These are phyloP conservation scores for Caerostris extrusa DNA, from an alignment of 1,140 invertebrate genomes.

Conservation along the genomic window DNA sequence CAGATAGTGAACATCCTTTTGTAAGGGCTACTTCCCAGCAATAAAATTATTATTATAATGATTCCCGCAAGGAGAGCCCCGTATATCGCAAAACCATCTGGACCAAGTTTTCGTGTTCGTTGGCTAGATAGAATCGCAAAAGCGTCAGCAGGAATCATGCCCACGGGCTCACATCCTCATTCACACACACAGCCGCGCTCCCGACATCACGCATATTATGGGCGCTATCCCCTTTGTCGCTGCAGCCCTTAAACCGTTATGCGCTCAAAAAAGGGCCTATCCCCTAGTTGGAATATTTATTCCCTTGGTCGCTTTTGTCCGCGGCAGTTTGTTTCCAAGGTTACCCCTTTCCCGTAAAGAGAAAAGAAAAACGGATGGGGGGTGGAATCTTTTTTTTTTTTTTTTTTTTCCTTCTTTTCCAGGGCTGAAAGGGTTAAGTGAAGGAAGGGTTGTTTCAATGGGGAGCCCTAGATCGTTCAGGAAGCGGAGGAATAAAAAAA, in stretches of 20 bases:
- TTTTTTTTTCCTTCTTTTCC: conserved; percentile 7
- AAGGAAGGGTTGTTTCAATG: conserved; percentile 76
- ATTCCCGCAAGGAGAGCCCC: neutral
- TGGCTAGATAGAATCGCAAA: conserved; percentile 74
- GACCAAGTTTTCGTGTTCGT: conserved; percentile 73
- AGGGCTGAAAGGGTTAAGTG: conserved; percentile 77
- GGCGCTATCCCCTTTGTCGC: conserved; percentile 70
- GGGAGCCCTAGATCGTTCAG: conserved; percentile 72
- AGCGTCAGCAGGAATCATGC: conserved; percentile 77
- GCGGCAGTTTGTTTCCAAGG: conserved; percentile 73
- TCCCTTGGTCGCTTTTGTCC: conserved; percentile 72
- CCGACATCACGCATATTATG: conserved; percentile 74
- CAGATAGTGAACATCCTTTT: no score
- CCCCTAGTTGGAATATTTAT: conserved; percentile 77
- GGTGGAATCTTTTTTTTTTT: conserved; percentile 66
- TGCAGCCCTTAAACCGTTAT: conserved; percentile 68
- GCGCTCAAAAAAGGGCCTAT: conserved; percentile 72
- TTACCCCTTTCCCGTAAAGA: conserved; percentile 70
- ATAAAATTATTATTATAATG: neutral
- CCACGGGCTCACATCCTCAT: conserved; percentile 65
- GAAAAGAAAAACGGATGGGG: conserved; percentile 69
- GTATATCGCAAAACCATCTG: conserved; percentile 68
- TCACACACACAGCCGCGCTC: conserved; percentile 56
- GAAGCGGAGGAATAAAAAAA: conserved; percentile 65
- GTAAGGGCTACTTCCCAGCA: neutral